These are phyloP conservation scores for Acholoe squamosa DNA, from an alignment of 2,888 invertebrate genomes.

Conservation along the genomic window DNA sequence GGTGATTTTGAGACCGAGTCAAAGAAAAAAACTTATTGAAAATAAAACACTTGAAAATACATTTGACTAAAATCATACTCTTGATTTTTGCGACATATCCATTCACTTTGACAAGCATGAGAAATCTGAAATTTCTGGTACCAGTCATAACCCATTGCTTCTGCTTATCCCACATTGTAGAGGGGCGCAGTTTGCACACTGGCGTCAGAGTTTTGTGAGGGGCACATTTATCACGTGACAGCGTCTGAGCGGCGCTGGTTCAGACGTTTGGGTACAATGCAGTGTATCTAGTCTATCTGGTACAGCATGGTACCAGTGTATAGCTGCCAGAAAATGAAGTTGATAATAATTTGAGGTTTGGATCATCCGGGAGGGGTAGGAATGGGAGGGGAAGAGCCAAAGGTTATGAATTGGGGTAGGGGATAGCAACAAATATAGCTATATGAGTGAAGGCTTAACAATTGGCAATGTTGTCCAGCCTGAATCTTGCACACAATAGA, in stretches of 20 bases:
- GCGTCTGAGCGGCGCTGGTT: not conserved
- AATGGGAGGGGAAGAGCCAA: no score
- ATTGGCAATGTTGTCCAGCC: no score
- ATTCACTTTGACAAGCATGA: not conserved
- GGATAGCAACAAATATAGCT: no score
- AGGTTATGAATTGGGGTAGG: no score
- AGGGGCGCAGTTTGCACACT: not conserved
- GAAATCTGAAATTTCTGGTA: not conserved
- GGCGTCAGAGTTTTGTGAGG: slow-evolving; percentile 13
- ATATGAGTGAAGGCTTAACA: no score
- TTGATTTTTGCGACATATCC: not conserved
- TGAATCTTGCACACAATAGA: no score
- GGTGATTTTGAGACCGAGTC: no score
- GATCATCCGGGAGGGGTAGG: not conserved
- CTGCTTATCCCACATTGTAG: not conserved
- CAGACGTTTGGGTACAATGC: not conserved
- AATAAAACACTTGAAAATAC: no score
- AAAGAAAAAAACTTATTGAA: no score
- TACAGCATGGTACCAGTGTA: not conserved
- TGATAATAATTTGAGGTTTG: slow-evolving; percentile 3
- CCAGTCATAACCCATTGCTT: not conserved
- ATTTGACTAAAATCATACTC: not conserved
- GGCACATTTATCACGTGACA: slow-evolving; percentile 22
- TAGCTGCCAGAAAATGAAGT: not conserved
- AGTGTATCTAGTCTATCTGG: not conserved